These are phyloP conservation scores for Falco cherrug DNA, from an alignment of 2,797 vertebrate species.

Conservation along the genomic window DNA sequence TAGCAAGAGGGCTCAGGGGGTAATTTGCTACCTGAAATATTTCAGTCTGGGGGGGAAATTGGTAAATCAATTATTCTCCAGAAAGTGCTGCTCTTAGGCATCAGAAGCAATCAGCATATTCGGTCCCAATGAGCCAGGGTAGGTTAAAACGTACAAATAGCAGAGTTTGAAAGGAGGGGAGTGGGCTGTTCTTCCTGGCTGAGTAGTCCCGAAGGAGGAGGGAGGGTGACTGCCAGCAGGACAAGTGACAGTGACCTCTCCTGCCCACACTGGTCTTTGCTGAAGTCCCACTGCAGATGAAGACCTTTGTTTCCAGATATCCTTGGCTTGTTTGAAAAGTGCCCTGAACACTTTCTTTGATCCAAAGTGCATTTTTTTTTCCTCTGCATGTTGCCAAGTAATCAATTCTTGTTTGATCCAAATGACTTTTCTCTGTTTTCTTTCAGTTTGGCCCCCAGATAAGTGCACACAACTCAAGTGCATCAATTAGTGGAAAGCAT, in stretches of 20 bases:
- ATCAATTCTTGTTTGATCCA: slow-evolving; percentile 29
- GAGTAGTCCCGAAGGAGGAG: not conserved
- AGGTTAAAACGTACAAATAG: not conserved
- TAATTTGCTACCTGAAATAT: not conserved
- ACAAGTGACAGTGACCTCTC: not conserved
- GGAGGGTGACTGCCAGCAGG: not conserved
- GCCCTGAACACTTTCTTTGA: not conserved
- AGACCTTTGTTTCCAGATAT: not conserved
- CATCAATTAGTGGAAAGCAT: not conserved
- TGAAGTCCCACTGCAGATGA: not conserved
- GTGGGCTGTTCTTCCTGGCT: not conserved
- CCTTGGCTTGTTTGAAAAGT: not conserved
- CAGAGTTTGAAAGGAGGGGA: not conserved
- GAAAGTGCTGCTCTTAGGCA: not conserved
- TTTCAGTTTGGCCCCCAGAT: not conserved
- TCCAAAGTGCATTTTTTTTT: not conserved
- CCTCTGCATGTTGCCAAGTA: not conserved
- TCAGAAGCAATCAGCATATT: not conserved
- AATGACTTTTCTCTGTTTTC: not conserved
- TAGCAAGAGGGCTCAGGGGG: not conserved
- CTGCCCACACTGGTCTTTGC: not conserved
- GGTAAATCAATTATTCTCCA: not conserved
- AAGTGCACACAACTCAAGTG: not conserved
- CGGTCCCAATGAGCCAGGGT: not conserved
- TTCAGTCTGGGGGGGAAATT: not conserved